Conservation (phyloP, 2,888 invertebrate genomes). For the Orgyia antiqua region DNA sequence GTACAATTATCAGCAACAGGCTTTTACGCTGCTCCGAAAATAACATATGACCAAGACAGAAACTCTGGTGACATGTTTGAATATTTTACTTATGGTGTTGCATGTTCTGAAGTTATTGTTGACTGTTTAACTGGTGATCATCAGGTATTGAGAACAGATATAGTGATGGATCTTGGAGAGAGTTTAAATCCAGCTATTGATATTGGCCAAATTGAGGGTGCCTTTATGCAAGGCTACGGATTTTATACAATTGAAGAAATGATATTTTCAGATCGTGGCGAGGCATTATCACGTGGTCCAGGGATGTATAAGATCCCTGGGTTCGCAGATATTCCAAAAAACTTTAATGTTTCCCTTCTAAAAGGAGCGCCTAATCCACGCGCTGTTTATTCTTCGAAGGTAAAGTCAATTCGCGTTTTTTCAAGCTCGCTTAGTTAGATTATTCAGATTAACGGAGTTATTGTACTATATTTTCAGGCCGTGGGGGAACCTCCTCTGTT, state of each 20-base stretch:
- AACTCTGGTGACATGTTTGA: constrained; percentile 83
- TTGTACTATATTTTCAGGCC: constrained; percentile 77
- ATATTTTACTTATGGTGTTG: constrained; percentile 89
- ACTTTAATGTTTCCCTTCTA: constrained; percentile 90
- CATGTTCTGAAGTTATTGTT: constrained; percentile 90
- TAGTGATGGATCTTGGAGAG: constrained; percentile 94
- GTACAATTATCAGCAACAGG: constrained; percentile 86
- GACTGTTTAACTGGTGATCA: constrained; percentile 93
- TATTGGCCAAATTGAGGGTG: constrained; percentile 94
- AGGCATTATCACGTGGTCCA: constrained; percentile 85
- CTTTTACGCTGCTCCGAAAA: constrained; percentile 83
- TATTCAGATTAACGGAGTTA: too few species aligned
- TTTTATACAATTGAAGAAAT: constrained; percentile 90
- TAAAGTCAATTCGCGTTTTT: too few species aligned
- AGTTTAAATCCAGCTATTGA: constrained; percentile 94
- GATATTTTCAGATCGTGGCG: constrained; percentile 85
- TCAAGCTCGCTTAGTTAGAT: too few species aligned
- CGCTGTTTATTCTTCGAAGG: constrained; percentile 95
- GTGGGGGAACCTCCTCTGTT: constrained; percentile 97
- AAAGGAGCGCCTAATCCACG: constrained; percentile 88
- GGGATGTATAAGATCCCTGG: constrained; percentile 92
- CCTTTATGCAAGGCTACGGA: constrained; percentile 92
- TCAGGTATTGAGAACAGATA: constrained; percentile 87
- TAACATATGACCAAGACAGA: constrained; percentile 79
- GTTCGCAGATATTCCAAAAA: constrained; percentile 88